Base-by-base conservation (phyloP, 2,113 vertebrate species). In the Sula dactylatra region DNA sequence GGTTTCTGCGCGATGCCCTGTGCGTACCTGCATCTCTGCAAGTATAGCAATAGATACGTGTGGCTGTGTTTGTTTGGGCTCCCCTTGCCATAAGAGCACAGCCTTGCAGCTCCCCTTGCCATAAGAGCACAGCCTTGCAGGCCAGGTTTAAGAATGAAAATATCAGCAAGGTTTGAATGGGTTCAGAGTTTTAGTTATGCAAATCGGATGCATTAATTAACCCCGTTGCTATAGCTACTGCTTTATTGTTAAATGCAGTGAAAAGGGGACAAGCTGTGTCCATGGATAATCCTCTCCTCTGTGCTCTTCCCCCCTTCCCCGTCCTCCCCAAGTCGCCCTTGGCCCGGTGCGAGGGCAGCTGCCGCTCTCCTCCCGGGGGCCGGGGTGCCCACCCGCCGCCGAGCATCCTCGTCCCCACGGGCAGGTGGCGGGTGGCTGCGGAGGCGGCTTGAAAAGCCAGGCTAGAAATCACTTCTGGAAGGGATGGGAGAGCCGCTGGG, bases 141-240 rank as follows among this genome's bases (percentile, higher is more conserved):
- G 67, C 72, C 79, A 26, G 80, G 89, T 95, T 84, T 72, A 32
- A 90, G 89, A 82, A 94, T 89, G 94, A 82, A 78, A 86, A 4
- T 92, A 64, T 55, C 79, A 42, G 78, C 74, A 24, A 38, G 16
- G 14, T 91, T 77, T 87, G 82, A 96, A 92, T 87, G 97, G 95
- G 79, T 52, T 92, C 19, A 5, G 66, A 94, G 91, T 97, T 97
- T 95, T 94, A 90, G 91, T 96, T 90, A 95, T 95, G 96, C 86
- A 93, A 91, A 88, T 94, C 4, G 77, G 56, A 15, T 38, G 94
- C 96, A 91, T 96, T 92, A 86, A 96, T 98, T 95, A 97, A 97
- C 97, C 84, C 94, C 32, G 84, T 97, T 96, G 97, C 95, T 96
- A 90, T 97, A 90, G 97, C 44, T 85, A 96, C 97, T 5, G 38